Evolutionary conservation across 2,113 vertebrate species (phyloP).

Genomic region (Psilopsiagon aymara): DNA sequence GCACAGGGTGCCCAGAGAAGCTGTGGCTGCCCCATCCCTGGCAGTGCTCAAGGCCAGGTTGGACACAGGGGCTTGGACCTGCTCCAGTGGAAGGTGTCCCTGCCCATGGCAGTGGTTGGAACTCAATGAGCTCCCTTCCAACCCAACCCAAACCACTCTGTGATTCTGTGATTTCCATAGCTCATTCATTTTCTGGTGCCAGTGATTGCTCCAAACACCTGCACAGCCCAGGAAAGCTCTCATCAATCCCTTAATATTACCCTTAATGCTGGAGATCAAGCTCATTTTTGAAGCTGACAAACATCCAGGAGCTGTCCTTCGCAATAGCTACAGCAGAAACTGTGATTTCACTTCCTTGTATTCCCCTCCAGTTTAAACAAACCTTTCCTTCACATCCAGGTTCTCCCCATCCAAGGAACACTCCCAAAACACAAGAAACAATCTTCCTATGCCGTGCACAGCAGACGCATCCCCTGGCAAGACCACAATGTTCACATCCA

Average conservation of each 20-base stretch:
- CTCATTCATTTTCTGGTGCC: background rate
- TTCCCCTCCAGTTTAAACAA: background rate
- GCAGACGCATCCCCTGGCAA: background rate
- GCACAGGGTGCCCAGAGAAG: too few relatives aligned
- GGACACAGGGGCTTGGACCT: background rate
- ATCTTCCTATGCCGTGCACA: rapidly evolving
- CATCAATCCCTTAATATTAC: background rate
- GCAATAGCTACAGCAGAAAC: background rate
- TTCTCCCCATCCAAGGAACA: background rate
- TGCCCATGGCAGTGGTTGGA: background rate
- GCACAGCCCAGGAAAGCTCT: background rate
- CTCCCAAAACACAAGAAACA: background rate
- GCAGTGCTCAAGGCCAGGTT: too few relatives aligned
- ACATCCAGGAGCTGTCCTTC: background rate
- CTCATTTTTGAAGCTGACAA: background rate
- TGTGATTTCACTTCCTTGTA: background rate
- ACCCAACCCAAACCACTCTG: background rate
- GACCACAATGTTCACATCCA: rapidly evolving
- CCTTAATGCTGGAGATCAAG: background rate
- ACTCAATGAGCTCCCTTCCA: background rate
- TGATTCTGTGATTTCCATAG: background rate
- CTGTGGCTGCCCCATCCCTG: too few relatives aligned
- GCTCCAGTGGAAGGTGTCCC: background rate
- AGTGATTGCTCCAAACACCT: background rate
- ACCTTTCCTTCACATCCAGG: background rate